phyloP scores from a whole-genome alignment of 2,888 invertebrate genomes.

The Marasmarcha lunaedactyla region DNA sequence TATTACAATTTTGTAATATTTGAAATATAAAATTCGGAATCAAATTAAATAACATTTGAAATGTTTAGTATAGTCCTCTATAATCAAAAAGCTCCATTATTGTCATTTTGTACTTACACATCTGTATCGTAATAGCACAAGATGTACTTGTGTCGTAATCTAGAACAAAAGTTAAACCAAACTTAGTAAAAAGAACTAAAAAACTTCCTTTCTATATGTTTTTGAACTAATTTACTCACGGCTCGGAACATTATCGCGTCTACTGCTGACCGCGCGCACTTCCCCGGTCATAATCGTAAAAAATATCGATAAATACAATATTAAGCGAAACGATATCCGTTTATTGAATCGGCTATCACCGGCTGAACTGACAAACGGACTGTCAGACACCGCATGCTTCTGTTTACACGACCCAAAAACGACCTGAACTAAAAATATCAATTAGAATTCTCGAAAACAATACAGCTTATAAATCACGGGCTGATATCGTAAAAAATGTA shows the following conservation, averaged over 20 bases:
- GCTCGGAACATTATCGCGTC: slow-evolving; percentile 57
- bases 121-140: slow-evolving; percentile 65
- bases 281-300: slow-evolving; percentile 41
- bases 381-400: slow-evolving; percentile 38
- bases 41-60: no score
- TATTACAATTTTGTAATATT: no score
- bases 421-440: slow-evolving; percentile 67
- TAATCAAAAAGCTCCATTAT: no score
- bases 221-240: slow-evolving; percentile 42
- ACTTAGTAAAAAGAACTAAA: slow-evolving; percentile 30
- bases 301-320: background rate
- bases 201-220: slow-evolving; percentile 14
- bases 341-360: slow-evolving; percentile 30
- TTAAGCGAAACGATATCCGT: background rate
- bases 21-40: no score
- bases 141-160: slow-evolving; percentile 65
- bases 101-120: slow-evolving; percentile 51
- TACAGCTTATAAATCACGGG: slow-evolving; percentile 43
- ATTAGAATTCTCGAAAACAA: slow-evolving; percentile 62
- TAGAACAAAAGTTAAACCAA: slow-evolving; percentile 51
- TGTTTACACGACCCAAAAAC: slow-evolving; percentile 67
- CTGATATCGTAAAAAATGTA: slow-evolving; percentile 41
- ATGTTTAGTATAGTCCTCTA: no score
- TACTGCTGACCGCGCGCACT: slow-evolving; percentile 42
- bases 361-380: slow-evolving; percentile 52